phyloP scores from a whole-genome alignment of 2,113 vertebrate genomes.

The Entosphenus tridentatus region DNA sequence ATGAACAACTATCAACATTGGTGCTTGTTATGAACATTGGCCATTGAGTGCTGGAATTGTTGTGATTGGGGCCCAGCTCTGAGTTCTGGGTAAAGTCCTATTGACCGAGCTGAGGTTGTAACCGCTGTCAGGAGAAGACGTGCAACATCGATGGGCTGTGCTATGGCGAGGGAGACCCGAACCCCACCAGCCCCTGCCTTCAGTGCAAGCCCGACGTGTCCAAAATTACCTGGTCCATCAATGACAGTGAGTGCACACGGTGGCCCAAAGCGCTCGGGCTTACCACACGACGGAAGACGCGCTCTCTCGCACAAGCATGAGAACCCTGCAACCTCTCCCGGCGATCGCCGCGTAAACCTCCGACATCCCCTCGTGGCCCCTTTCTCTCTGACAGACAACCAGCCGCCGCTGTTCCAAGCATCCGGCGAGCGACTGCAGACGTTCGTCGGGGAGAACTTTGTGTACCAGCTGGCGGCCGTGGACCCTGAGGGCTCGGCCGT shows the following conservation, averaged over 20 bases:
- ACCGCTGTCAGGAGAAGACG: slow-evolving; percentile 19
- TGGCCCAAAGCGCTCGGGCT: slow-evolving; percentile 3
- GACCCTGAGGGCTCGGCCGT: slow-evolving; percentile 41
- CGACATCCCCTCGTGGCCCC: too few relatives aligned
- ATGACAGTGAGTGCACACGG: slow-evolving; percentile 22
- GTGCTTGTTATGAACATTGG: too few relatives aligned
- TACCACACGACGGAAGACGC: too few relatives aligned
- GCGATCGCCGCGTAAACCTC: too few relatives aligned
- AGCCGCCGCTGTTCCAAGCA: slow-evolving; percentile 29
- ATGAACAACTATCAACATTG: too few relatives aligned
- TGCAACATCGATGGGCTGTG: slow-evolving; percentile 35
- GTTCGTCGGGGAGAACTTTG: slow-evolving; percentile 40
- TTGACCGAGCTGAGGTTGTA: too few relatives aligned
- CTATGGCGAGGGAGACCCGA: slow-evolving; percentile 22
- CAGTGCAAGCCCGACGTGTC: slow-evolving; percentile 23
- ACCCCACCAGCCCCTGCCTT: slow-evolving; percentile 27
- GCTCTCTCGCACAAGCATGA: too few relatives aligned
- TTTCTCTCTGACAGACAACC: slow-evolving; percentile 23
- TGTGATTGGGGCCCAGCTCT: too few relatives aligned
- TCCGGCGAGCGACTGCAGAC: slow-evolving; percentile 24
- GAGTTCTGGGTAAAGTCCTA: too few relatives aligned
- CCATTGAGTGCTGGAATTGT: too few relatives aligned
- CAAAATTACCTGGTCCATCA: slow-evolving; percentile 28
- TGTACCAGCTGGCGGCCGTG: slow-evolving; percentile 33
- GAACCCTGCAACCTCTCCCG: too few relatives aligned